Percentiles rank a stretch among this genome's conserved stretches.
Evolutionary conservation across 2,113 vertebrate genomes (phyloP).

Genomic region (Morphnarchus princeps): DNA sequence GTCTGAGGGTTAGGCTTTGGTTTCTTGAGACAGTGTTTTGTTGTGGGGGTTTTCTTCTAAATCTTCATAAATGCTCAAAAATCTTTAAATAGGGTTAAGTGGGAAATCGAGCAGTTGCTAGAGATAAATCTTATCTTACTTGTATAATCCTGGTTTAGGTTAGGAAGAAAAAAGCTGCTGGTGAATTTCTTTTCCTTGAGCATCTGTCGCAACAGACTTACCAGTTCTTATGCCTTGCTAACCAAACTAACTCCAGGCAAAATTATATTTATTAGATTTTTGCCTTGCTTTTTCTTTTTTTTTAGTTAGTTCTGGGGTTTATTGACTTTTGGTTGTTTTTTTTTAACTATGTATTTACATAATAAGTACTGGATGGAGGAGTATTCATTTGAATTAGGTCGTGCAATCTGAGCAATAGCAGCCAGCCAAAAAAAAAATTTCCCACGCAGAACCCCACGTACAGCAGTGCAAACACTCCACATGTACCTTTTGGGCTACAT

Average conservation of each 20-base stretch:
- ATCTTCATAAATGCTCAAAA: constrained; percentile 7
- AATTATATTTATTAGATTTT: background rate
- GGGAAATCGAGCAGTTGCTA: background rate
- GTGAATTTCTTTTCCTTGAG: constrained; percentile 1
- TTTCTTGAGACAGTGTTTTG: background rate
- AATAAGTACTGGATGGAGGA: background rate
- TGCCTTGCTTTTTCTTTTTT: background rate
- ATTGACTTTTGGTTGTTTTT: background rate
- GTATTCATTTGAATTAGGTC: background rate
- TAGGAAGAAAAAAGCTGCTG: background rate
- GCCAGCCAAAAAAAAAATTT: background rate
- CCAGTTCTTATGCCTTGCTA: background rate
- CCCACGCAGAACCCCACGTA: accelerated
- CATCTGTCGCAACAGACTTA: background rate
- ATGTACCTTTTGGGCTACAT: background rate
- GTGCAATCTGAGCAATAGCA: background rate
- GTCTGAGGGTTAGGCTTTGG: background rate
- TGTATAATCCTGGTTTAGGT: background rate
- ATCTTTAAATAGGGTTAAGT: constrained; percentile 26
- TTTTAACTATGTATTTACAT: background rate
- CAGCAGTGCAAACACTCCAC: background rate
- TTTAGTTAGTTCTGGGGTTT: background rate
- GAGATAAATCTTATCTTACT: background rate
- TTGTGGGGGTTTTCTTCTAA: background rate
- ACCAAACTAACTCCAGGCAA: background rate